Conservation (phyloP, 1,140 invertebrate genomes). For the Scaptomyza pallida region DNA sequence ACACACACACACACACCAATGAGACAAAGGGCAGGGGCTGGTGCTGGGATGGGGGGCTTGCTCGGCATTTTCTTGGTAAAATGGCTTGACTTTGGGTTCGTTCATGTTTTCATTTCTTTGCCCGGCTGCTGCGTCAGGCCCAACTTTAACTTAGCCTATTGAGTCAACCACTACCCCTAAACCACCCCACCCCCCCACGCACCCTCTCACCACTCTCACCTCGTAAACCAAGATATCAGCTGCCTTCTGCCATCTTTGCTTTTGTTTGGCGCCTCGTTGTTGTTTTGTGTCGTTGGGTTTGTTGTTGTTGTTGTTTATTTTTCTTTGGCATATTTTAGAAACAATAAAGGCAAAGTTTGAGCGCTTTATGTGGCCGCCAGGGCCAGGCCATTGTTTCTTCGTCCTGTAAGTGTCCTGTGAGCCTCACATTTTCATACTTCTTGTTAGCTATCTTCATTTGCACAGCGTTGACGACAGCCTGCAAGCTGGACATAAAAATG, state of each 20-base stretch:
- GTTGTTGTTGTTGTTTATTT: constrained; percentile 76
- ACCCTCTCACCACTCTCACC: neutral
- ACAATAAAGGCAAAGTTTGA: constrained; percentile 79
- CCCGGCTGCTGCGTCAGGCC: constrained; percentile 10
- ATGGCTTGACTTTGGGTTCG: constrained; percentile 64
- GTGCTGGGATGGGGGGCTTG: neutral
- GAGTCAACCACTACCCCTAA: neutral
- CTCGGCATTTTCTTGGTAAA: neutral
- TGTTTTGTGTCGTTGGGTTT: constrained; percentile 4
- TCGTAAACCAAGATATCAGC: constrained; percentile 14
- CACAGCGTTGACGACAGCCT: constrained; percentile 36
- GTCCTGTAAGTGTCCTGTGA: neutral
- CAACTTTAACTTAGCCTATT: constrained; percentile 29
- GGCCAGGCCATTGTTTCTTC: constrained; percentile 3
- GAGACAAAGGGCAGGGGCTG: neutral
- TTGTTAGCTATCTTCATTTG: constrained; percentile 59
- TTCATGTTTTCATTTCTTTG: constrained; percentile 71
- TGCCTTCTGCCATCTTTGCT: neutral
- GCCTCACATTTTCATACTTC: constrained; percentile 18
- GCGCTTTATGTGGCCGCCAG: constrained; percentile 59
- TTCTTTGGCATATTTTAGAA: constrained; percentile 78
- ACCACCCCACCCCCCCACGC: no score
- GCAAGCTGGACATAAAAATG: constrained; percentile 58
- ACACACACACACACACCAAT: constrained; percentile 13
- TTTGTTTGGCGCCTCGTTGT: constrained; percentile 2